phyloP scores from a whole-genome alignment of 2,888 invertebrate species.

The Drosophila nr. fundita region DNA sequence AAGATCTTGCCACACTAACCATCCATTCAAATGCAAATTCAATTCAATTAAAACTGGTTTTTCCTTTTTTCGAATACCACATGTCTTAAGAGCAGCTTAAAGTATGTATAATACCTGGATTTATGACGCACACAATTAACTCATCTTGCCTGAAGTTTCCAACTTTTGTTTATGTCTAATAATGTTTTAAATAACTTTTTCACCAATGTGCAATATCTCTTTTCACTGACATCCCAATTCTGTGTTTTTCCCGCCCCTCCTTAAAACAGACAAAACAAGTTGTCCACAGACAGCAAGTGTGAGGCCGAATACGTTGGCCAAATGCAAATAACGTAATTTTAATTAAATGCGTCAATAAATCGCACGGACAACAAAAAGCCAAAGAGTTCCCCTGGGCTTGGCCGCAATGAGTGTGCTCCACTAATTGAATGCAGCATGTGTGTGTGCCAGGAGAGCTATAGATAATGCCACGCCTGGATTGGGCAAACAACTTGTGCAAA shows the following conservation, averaged over 20 bases:
- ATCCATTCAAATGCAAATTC: conserved; percentile 8
- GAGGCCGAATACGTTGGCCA: conserved; percentile 25
- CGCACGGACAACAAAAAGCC: conserved; percentile 24
- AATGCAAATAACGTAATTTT: conserved; percentile 65
- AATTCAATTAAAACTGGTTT: not conserved
- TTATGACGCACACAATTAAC: not conserved
- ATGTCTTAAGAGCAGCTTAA: conserved; percentile 2
- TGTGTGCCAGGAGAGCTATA: conserved; percentile 29
- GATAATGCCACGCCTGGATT: conserved; percentile 49
- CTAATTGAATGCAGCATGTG: conserved; percentile 65
- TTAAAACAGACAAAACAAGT: not conserved
- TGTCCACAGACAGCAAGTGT: conserved; percentile 15
- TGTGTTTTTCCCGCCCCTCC: not conserved
- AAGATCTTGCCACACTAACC: not conserved
- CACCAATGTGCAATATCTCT: conserved; percentile 7
- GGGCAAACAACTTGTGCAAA: conserved; percentile 44
- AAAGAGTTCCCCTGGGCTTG: conserved; percentile 47
- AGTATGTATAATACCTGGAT: not conserved
- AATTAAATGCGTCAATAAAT: conserved; percentile 74
- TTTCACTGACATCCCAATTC: not conserved
- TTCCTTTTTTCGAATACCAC: not conserved
- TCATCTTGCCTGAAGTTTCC: not conserved
- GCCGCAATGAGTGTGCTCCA: conserved; percentile 50
- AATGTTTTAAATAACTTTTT: conserved; percentile 4
- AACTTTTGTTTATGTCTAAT: conserved; percentile 31